These are phyloP conservation scores for Mechanitis mazaeus DNA, from an alignment of 2,888 invertebrate species.

Conservation along the genomic window DNA sequence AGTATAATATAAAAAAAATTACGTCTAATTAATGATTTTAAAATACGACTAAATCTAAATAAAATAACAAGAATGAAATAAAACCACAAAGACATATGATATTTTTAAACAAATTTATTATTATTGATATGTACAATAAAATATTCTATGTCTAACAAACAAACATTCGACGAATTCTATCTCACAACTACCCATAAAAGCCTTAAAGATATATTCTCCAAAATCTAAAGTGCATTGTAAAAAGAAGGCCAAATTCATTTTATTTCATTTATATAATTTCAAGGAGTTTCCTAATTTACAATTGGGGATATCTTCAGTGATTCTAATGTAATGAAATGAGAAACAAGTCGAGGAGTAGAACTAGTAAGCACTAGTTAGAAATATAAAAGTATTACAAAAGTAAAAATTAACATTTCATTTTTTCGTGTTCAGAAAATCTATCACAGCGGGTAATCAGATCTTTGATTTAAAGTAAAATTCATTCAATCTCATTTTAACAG, in stretches of 20 bases:
- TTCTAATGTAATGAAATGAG: too few relatives aligned
- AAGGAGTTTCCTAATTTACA: background rate
- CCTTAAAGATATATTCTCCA: constrained; percentile 4
- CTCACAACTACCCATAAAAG: constrained; percentile 19
- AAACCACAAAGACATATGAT: constrained; percentile 9
- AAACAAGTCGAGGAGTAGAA: too few relatives aligned
- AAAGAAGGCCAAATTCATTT: constrained; percentile 3
- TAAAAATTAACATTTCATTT: too few relatives aligned
- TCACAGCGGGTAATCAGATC: constrained; percentile 28
- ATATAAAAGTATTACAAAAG: too few relatives aligned
- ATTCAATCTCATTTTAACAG: background rate
- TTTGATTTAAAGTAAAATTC: constrained; percentile 8
- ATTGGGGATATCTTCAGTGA: too few relatives aligned
- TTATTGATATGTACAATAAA: constrained; percentile 32
- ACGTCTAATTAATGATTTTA: too few relatives aligned
- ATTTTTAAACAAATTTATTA: constrained; percentile 27
- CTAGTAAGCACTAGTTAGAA: too few relatives aligned
- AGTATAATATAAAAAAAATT: too few relatives aligned
- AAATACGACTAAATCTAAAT: too few relatives aligned
- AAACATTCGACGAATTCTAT: constrained; percentile 19
- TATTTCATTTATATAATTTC: constrained; percentile 3
- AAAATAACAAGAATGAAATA: background rate
- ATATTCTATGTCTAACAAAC: constrained; percentile 15
- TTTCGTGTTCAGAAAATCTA: constrained; percentile 15
- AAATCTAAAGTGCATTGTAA: constrained; percentile 6